Conservation (phyloP, 2,113 vertebrate species). For the rabbit (Oryctolagus cuniculus) region mOryCun1.1 NC_091440.1:68352001-68352500, state of each 20-base stretch:
- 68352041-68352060: neutral
- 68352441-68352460: no score
- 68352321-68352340: neutral
- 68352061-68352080: neutral
- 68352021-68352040: neutral
- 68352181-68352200: conserved; percentile 8
- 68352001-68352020: neutral
- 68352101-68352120: conserved; percentile 12
- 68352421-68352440: no score
- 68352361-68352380: neutral
- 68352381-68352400: no score
- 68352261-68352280: conserved; percentile 24
- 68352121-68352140: conserved; percentile 33
- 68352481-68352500: no score
- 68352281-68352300: neutral
- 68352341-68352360: neutral
- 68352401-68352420: no score
- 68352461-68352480: no score
- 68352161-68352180: neutral
- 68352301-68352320: neutral
- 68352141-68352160: neutral
- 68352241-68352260: conserved; percentile 33
- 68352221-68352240: neutral
- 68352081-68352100: conserved; percentile 1
- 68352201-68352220: neutral